Evolutionary conservation across 2,113 vertebrate genomes (phyloP).

Genomic region (Hiodon tergisus): DNA sequence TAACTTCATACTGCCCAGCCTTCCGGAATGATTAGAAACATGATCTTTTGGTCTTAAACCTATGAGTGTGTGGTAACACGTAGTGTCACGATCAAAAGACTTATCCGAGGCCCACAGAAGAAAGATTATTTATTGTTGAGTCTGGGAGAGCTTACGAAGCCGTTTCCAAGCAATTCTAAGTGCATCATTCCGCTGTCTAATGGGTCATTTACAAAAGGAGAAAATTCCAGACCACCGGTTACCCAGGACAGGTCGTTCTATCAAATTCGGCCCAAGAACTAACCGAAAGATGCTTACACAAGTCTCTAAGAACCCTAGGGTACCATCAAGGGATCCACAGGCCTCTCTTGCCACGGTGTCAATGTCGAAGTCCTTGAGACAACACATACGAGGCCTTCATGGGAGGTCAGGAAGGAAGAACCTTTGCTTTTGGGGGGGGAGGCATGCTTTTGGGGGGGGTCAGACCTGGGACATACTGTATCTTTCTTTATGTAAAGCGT

Average conservation of each 20-base stretch:
- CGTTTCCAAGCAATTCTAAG: background rate
- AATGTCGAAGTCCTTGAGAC: constrained; percentile 8
- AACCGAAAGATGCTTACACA: constrained; percentile 9
- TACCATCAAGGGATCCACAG: constrained; percentile 16
- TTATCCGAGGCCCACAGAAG: constrained; percentile 8
- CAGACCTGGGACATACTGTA: too few species aligned
- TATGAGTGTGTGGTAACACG: background rate
- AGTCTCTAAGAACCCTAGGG: constrained; percentile 7
- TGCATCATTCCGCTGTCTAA: background rate
- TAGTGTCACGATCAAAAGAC: background rate
- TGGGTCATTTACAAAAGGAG: background rate
- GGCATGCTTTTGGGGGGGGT: too few species aligned
- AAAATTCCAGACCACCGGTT: background rate
- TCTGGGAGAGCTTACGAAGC: background rate
- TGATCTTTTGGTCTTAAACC: background rate
- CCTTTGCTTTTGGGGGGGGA: too few species aligned
- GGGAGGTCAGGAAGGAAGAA: constrained; percentile 4
- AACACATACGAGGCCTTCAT: background rate
- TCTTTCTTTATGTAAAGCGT: too few species aligned
- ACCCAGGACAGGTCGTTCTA: background rate
- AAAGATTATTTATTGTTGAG: background rate
- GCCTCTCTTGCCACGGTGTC: constrained; percentile 15
- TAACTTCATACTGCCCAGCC: background rate
- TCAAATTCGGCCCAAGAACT: constrained; percentile 6
- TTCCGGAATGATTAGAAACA: background rate